Conservation (phyloP, 2,888 invertebrate genomes). For the Acrocyrtus sp. region DNA sequence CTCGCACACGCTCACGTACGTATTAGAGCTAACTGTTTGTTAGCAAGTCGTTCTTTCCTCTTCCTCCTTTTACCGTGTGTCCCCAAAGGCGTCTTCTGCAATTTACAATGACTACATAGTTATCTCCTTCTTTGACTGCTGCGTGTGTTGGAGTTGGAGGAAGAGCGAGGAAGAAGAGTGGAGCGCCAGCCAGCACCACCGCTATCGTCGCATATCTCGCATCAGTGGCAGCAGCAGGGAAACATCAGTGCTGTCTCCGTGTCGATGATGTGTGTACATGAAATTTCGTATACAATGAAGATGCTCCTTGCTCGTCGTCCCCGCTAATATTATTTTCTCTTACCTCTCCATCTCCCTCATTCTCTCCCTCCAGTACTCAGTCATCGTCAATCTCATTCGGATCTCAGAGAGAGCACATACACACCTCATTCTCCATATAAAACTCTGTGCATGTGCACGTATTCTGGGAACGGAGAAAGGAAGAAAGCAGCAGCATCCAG, state of each 20-base stretch:
- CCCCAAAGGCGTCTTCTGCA: constrained; percentile 51
- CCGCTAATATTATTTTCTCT: constrained; percentile 30
- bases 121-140: constrained; percentile 38
- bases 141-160: constrained; percentile 8
- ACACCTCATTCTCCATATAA: constrained; percentile 5
- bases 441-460: no score
- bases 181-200: no score
- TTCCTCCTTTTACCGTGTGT: constrained; percentile 20
- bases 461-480: no score
- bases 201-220: background rate
- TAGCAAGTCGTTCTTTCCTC: constrained; percentile 3
- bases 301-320: constrained; percentile 17
- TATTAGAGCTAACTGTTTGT: constrained; percentile 18
- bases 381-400: constrained; percentile 38
- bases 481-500: no score
- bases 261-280: background rate
- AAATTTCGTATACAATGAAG: no score
- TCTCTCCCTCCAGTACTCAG: constrained; percentile 26
- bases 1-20: constrained; percentile 3
- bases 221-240: background rate
- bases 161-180: no score
- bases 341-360: constrained; percentile 21
- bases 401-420: constrained; percentile 20
- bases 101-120: constrained; percentile 43
- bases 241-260: background rate